Evolutionary conservation across 2,888 invertebrate species (phyloP).

Genomic region (Ormyrus rosae): DNA sequence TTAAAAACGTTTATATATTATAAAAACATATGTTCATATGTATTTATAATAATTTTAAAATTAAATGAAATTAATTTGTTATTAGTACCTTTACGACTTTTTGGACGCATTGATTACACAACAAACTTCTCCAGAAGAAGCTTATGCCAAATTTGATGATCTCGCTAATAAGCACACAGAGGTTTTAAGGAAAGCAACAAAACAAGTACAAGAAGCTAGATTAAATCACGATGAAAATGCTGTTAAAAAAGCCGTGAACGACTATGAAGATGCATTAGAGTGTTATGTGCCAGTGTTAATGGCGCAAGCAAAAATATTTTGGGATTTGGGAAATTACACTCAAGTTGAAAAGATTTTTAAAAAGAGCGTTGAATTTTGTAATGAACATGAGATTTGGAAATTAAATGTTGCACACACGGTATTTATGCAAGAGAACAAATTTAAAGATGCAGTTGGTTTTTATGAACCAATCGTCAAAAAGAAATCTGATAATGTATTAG

Average conservation of each 20-base stretch:
- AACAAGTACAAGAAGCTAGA: slow-evolving; percentile 95
- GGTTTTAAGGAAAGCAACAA: slow-evolving; percentile 91
- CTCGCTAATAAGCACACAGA: slow-evolving; percentile 94
- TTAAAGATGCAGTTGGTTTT: slow-evolving; percentile 97
- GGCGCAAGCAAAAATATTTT: slow-evolving; percentile 99
- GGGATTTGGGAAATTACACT: slow-evolving; percentile 96
- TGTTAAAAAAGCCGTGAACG: slow-evolving; percentile 92
- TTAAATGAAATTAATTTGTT: slow-evolving; percentile 31
- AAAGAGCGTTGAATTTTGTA: slow-evolving; percentile 98
- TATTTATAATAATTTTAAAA: too few species aligned
- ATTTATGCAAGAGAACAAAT: slow-evolving; percentile 99
- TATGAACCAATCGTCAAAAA: slow-evolving; percentile 98
- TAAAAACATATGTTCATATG: too few species aligned
- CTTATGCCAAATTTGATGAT: slow-evolving; percentile 96
- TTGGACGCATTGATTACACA: slow-evolving; percentile 97
- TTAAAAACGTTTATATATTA: too few species aligned
- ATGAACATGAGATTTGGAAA: slow-evolving; percentile 97
- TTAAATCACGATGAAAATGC: slow-evolving; percentile 92
- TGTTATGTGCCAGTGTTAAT: slow-evolving; percentile 98
- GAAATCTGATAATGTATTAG: slow-evolving; percentile 86
- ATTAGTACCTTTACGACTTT: slow-evolving; percentile 93
- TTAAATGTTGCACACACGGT: slow-evolving; percentile 98
- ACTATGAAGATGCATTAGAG: slow-evolving; percentile 93
- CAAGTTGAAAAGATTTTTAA: slow-evolving; percentile 98
- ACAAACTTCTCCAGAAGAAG: slow-evolving; percentile 97